Evolutionary conservation across 1,140 invertebrate genomes (phyloP).

Genomic region (Dinoponera quadriceps): DNA sequence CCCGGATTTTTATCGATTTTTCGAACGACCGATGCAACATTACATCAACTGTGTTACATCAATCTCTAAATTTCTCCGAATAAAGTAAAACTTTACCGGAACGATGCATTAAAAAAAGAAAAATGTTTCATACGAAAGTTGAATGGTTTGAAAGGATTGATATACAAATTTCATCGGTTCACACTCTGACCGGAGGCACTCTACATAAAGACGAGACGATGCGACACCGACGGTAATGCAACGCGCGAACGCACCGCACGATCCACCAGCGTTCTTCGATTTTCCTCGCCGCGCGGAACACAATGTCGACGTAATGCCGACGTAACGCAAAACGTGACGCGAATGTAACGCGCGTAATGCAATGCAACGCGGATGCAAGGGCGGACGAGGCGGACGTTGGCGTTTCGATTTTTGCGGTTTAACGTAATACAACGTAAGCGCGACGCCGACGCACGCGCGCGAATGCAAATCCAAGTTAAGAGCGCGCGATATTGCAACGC

Average conservation of each 20-base stretch:
- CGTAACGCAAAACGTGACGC: conserved; percentile 46
- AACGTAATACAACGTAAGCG: conserved; percentile 7
- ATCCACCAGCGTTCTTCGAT: too few relatives aligned
- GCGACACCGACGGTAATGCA: conserved; percentile 27
- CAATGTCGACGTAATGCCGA: conserved; percentile 42
- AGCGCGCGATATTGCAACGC: background rate
- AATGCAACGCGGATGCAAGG: conserved; percentile 24
- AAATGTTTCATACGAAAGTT: too few relatives aligned
- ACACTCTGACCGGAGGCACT: too few relatives aligned
- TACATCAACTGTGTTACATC: background rate
- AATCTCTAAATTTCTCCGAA: too few relatives aligned
- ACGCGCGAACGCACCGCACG: conserved; percentile 3
- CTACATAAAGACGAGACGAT: conserved; percentile 4
- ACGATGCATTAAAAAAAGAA: too few relatives aligned
- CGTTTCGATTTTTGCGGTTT: conserved; percentile 22
- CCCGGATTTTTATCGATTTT: background rate
- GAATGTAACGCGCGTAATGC: conserved; percentile 38
- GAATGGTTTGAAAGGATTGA: too few relatives aligned
- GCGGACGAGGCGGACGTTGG: background rate
- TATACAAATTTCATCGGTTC: too few relatives aligned
- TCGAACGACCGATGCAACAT: background rate
- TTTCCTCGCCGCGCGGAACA: background rate
- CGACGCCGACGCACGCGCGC: background rate
- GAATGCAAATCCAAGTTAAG: background rate
- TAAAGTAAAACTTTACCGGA: too few relatives aligned